Conservation (phyloP, 2,113 vertebrate genomes). For the Phaethon lepturus region DNA sequence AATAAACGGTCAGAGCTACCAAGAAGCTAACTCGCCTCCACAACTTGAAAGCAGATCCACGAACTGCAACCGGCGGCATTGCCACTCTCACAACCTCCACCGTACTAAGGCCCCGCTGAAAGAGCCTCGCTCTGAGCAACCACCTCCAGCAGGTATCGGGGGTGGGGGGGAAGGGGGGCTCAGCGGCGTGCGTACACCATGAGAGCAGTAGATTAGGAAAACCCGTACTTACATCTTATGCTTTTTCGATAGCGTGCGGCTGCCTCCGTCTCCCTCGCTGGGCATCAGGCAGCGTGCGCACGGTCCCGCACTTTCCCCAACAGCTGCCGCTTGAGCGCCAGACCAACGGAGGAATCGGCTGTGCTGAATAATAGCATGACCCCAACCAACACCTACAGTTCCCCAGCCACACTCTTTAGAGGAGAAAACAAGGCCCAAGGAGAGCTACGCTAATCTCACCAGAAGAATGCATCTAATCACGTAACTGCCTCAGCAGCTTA, state of each 20-base stretch:
- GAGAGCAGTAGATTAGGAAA: background rate
- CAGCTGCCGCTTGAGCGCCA: background rate
- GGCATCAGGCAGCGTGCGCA: background rate
- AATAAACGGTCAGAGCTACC: background rate
- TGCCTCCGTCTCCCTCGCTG: background rate
- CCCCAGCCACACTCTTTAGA: background rate
- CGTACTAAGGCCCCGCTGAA: background rate
- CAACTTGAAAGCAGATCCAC: background rate
- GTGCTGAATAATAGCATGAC: slow-evolving; percentile 53
- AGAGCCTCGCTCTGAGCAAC: background rate
- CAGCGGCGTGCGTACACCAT: background rate
- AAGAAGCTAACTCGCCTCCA: background rate
- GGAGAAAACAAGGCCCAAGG: too few species aligned
- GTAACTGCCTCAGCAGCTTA: background rate
- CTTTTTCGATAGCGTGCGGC: background rate
- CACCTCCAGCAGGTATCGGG: background rate
- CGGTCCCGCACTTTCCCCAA: background rate
- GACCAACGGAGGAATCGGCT: background rate
- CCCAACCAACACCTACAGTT: background rate
- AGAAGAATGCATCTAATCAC: background rate
- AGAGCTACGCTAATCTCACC: background rate
- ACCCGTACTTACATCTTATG: background rate
- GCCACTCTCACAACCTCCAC: background rate
- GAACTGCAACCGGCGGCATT: background rate
- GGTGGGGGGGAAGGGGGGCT: background rate